A percentile compares a stretch with the other conserved stretches of the same genome.
phyloP scores from a whole-genome alignment of 2,888 invertebrate species.

The Dichetophora obliterata region DNA sequence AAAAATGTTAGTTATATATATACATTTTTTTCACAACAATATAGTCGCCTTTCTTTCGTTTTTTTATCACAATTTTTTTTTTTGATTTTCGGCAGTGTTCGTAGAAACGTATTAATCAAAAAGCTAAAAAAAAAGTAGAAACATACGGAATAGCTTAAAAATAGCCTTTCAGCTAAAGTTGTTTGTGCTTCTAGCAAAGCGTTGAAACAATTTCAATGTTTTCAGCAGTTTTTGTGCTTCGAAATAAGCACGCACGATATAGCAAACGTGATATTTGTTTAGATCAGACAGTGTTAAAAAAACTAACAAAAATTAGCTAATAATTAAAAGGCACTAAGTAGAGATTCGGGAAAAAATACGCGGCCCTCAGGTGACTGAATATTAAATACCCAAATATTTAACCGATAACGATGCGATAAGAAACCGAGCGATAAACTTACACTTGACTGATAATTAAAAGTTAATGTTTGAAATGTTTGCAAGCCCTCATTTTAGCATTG shows the following conservation, averaged over 20 bases:
- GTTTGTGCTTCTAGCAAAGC: conserved; percentile 51
- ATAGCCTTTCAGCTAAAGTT: conserved; percentile 39
- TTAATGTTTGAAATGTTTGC: too few species aligned
- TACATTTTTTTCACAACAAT: too few species aligned
- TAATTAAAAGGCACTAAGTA: neutral
- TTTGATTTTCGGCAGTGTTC: neutral
- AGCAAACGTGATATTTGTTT: conserved; percentile 55
- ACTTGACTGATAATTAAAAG: too few species aligned
- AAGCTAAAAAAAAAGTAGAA: neutral
- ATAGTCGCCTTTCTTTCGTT: too few species aligned
- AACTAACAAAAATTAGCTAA: neutral
- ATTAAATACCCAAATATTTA: neutral
- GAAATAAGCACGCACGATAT: conserved; percentile 50
- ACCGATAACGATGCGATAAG: neutral
- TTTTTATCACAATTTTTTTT: too few species aligned
- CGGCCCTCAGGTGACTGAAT: neutral
- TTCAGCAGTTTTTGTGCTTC: conserved; percentile 38
- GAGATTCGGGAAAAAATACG: neutral
- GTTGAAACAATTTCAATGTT: conserved; percentile 54
- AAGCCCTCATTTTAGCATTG: too few species aligned
- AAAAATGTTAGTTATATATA: too few species aligned
- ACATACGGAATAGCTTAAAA: conserved; percentile 39
- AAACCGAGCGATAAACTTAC: too few species aligned
- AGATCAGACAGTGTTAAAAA: neutral
- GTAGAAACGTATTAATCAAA: conserved; percentile 12